Evolutionary conservation across 2,888 invertebrate species (phyloP).

Genomic region (Caenorhabditis sp.): DNA sequence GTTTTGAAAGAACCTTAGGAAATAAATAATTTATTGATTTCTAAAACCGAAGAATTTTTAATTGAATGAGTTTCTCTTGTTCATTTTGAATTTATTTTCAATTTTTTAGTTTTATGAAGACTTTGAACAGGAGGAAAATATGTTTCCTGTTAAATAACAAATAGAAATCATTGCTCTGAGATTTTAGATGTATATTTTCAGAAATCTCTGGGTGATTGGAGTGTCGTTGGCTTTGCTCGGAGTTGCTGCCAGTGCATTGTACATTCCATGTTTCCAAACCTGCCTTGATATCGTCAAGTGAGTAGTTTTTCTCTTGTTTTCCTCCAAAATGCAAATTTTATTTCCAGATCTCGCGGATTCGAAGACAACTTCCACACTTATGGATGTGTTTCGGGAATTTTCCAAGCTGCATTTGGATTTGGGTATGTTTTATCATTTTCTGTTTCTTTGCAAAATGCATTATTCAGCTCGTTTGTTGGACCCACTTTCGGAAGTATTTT

Average conservation of each 20-base stretch:
- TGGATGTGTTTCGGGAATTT: slow-evolving; percentile 86
- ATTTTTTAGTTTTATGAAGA: no score
- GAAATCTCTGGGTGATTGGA: slow-evolving; percentile 75
- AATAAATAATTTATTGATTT: no score
- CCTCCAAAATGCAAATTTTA: neutral
- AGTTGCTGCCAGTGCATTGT: slow-evolving; percentile 83
- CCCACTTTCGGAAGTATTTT: slow-evolving; percentile 69
- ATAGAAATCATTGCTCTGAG: no score
- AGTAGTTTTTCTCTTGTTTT: slow-evolving; percentile 9
- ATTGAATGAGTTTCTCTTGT: no score
- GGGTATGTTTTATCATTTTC: slow-evolving; percentile 74
- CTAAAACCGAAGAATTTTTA: no score
- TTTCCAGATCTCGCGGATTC: slow-evolving; percentile 74
- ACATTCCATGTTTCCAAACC: slow-evolving; percentile 86
- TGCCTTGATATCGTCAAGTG: slow-evolving; percentile 84
- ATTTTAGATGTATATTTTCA: no score
- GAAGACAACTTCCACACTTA: slow-evolving; percentile 87
- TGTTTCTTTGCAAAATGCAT: no score
- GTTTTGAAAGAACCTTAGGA: no score
- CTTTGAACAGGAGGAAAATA: no score
- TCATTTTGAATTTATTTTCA: no score
- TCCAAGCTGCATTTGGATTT: slow-evolving; percentile 88
- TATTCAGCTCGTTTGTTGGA: slow-evolving; percentile 68
- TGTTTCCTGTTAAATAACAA: no score
- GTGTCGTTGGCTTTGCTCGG: slow-evolving; percentile 80